Percentiles rank a stretch among this genome's conserved stretches.
phyloP scores from a whole-genome alignment of 2,113 vertebrate genomes.

The Vidua macroura region DNA sequence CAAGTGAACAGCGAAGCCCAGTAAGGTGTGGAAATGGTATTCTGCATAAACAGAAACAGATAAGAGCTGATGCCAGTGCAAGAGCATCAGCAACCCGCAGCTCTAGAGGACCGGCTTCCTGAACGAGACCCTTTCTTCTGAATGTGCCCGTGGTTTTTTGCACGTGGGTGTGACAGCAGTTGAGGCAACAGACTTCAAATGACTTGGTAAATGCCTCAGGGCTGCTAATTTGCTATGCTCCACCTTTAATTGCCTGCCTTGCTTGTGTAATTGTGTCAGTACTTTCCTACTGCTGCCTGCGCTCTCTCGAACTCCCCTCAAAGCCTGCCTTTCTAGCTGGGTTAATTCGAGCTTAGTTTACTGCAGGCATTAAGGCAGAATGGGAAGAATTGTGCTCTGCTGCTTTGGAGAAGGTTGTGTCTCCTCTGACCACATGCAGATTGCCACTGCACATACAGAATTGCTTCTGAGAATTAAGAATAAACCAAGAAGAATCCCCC shows the following conservation, averaged over 20 bases:
- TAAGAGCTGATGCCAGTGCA: constrained; percentile 14
- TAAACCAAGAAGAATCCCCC: not conserved
- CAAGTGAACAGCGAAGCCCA: not conserved
- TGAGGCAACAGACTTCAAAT: constrained; percentile 19
- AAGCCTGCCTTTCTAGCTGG: constrained; percentile 24
- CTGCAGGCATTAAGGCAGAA: constrained; percentile 22
- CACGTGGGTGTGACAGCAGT: constrained; percentile 25
- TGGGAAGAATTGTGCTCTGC: not conserved
- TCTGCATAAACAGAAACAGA: constrained; percentile 14
- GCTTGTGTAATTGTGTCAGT: constrained; percentile 35
- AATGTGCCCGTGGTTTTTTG: constrained; percentile 54
- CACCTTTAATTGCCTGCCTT: constrained; percentile 43
- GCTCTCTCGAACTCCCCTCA: constrained; percentile 1
- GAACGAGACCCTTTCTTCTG: not conserved
- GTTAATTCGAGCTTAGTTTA: constrained; percentile 16
- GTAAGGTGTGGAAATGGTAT: not conserved
- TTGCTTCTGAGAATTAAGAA: not conserved
- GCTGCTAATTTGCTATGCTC: constrained; percentile 35
- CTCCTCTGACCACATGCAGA: not conserved
- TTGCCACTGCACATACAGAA: not conserved
- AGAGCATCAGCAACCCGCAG: not conserved
- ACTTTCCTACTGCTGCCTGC: constrained; percentile 6
- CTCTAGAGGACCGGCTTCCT: not conserved
- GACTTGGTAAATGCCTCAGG: constrained; percentile 20
- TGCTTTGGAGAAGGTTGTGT: not conserved